phyloP scores from a whole-genome alignment of 2,888 invertebrate genomes.

The Bellardia bayeri region DNA sequence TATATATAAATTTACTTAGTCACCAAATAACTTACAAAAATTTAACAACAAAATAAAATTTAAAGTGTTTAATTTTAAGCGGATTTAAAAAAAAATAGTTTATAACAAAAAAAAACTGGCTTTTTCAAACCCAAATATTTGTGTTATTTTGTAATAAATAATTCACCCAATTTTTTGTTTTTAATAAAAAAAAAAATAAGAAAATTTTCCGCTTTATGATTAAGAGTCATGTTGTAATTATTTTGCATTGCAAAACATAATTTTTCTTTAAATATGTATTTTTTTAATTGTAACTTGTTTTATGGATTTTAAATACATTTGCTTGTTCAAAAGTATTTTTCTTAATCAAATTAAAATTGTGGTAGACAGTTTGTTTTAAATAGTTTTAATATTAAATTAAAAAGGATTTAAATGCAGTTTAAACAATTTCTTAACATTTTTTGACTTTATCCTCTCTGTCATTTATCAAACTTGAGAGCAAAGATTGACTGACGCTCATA shows the following conservation, averaged over 20 bases:
- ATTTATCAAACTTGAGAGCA: too few species aligned
- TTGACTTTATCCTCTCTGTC: too few species aligned
- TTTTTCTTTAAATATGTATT: slow-evolving; percentile 18
- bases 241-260: slow-evolving; percentile 21
- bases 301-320: background rate
- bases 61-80: slow-evolving; percentile 33
- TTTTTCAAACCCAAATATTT: background rate
- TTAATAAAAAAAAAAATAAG: background rate
- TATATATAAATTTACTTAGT: background rate
- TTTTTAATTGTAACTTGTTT: background rate
- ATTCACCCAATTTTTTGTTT: slow-evolving; percentile 31
- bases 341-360: background rate
- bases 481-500: too few species aligned
- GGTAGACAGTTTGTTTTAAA: background rate
- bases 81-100: background rate
- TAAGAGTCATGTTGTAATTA: background rate
- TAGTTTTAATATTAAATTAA: background rate
- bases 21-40: background rate
- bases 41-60: slow-evolving; percentile 18
- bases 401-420: too few species aligned
- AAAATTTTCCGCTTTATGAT: slow-evolving; percentile 30
- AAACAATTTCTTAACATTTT: too few species aligned
- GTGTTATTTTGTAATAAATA: background rate
- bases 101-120: background rate
- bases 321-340: background rate